These are phyloP conservation scores for Morbakka virulenta DNA, from an alignment of 30 jellyfish, hydroid and myxozoan species.

Conservation along the genomic window DNA sequence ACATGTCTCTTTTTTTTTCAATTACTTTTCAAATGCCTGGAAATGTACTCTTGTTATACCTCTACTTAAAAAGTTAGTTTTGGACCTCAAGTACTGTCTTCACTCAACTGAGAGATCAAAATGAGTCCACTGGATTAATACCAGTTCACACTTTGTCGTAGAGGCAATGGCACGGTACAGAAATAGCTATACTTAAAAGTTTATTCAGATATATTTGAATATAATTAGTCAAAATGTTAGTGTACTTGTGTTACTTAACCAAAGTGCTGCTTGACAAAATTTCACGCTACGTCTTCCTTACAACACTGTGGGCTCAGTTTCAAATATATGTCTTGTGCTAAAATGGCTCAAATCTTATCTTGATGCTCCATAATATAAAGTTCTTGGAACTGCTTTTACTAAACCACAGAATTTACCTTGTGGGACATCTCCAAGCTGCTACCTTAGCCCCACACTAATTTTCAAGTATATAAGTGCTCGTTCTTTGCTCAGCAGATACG, in stretches of 20 bases:
- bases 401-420: too few relatives aligned
- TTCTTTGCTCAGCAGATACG: background rate
- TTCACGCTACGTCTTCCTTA: background rate
- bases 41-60: slow-evolving; percentile 41
- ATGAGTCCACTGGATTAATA: slow-evolving; percentile 19
- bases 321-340: slow-evolving; percentile 19
- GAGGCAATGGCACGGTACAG: too few relatives aligned
- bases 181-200: slow-evolving; percentile 28
- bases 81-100: slow-evolving; percentile 35
- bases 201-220: slow-evolving; percentile 16
- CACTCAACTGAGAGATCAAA: slow-evolving; percentile 16
- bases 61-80: slow-evolving; percentile 26
- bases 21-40: slow-evolving; percentile 41
- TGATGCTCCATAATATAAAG: too few relatives aligned
- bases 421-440: too few relatives aligned
- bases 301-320: background rate
- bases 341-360: too few relatives aligned
- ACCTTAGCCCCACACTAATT: too few relatives aligned
- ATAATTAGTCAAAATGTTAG: slow-evolving; percentile 32
- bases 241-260: slow-evolving; percentile 26
- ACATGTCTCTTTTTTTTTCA: slow-evolving; percentile 15
- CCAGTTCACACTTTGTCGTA: slow-evolving; percentile 30
- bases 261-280: slow-evolving; percentile 41
- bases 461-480: too few relatives aligned
- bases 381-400: too few relatives aligned